Conservation (phyloP, 2,888 invertebrate species). For the Arge pagana region DNA sequence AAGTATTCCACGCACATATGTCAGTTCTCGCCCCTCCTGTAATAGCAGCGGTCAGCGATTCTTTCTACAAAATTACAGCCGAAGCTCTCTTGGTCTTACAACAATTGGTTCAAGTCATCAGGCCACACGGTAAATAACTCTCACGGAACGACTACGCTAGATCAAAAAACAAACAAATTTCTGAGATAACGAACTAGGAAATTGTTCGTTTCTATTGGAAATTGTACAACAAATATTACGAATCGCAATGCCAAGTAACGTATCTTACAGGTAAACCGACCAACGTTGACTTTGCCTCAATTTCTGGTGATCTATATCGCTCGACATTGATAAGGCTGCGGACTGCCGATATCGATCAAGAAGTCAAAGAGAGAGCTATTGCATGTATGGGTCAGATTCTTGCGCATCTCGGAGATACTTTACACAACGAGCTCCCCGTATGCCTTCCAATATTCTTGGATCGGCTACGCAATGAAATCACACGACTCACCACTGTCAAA, state of each 20-base stretch:
- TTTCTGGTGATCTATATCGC: slow-evolving; percentile 79
- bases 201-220: slow-evolving; percentile 27
- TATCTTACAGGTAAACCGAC: slow-evolving; percentile 55
- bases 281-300: slow-evolving; percentile 76
- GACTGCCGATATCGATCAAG: slow-evolving; percentile 98
- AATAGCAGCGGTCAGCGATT: slow-evolving; percentile 88
- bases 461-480: slow-evolving; percentile 94
- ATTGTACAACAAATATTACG: neutral
- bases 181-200: too few species aligned
- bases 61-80: slow-evolving; percentile 98
- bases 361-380: slow-evolving; percentile 97
- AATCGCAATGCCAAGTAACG: slow-evolving; percentile 9
- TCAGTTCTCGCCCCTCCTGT: slow-evolving; percentile 81
- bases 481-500: slow-evolving; percentile 93
- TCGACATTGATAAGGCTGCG: slow-evolving; percentile 85
- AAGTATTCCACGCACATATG: slow-evolving; percentile 81
- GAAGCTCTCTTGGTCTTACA: slow-evolving; percentile 93
- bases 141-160: slow-evolving; percentile 2
- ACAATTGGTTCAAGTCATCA: slow-evolving; percentile 90
- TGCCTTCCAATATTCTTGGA: slow-evolving; percentile 96
- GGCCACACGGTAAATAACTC: slow-evolving; percentile 70
- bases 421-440: slow-evolving; percentile 77
- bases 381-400: slow-evolving; percentile 96
- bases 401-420: slow-evolving; percentile 86
- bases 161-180: slow-evolving; percentile 9